Evolutionary conservation across 2,888 invertebrate species (phyloP), one percentile per base, ranked within the genome.

Genomic region (Diloba caeruleocephala): DNA sequence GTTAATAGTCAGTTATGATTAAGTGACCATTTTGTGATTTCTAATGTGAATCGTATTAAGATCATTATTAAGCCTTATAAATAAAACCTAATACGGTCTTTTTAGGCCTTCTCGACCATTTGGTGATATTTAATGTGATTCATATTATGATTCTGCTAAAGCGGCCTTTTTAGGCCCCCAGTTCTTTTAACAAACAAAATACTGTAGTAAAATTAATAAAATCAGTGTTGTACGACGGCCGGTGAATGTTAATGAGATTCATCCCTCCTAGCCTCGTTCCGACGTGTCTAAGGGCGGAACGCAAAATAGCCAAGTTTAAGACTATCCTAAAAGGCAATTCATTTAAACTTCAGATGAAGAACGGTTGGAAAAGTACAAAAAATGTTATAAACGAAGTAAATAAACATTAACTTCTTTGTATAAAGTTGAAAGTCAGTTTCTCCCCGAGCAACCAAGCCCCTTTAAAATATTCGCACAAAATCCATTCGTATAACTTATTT

Each of bases 211-310:
- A 73, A 79, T 74, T 76, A 74, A 74, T 74, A 73, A 72, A 76
- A 74, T 71, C 71, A 68, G 58, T 61, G 68, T 66, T 69, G 62
- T 61, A 70, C 67, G 52, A 63, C 68, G 52, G 19, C n/a, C 31
- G 50, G 49, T 38, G 78, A 73, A 78, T 78, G 67, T 41, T 71
- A 78, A 78, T 76, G 70, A 71, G 58, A 59, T 60, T 26, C 56
- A 32, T 28, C 52, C 46, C 63, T 43, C 58, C 48, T 42, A 26
- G 37, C 42, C 39, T 31, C 32, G 28, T 12, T 31, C 34, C 26
- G 13, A 28, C 58, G 41, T 33, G 51, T 39, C 57, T 23, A 33
- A 59, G 45, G 58, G 37, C 33, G 41, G 39, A 37, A 49, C 55
- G 53, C 58, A 62, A 62, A 73, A 54, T 55, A 48, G 42, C 48